These are phyloP conservation scores for Himalopsyche tibetana DNA, from an alignment of 2,888 invertebrate genomes.

Conservation along the genomic window DNA sequence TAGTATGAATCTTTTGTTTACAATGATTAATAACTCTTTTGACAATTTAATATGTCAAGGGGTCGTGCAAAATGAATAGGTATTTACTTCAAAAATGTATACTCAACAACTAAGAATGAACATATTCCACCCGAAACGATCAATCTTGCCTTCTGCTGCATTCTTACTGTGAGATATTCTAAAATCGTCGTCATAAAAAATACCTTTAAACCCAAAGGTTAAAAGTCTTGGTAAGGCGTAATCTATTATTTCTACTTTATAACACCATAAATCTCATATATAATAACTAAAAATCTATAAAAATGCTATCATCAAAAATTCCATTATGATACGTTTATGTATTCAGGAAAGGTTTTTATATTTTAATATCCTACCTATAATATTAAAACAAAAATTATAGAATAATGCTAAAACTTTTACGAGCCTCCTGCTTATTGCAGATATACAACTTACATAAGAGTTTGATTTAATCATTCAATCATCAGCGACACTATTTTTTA, in stretches of 20 bases:
- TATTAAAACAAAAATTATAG: no score
- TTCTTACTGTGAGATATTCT: constrained; percentile 9
- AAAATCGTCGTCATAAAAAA: constrained; percentile 40
- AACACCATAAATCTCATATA: neutral
- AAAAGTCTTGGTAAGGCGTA: neutral
- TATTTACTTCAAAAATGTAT: neutral
- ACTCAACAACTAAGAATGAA: neutral
- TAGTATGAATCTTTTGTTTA: neutral
- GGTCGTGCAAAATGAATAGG: neutral
- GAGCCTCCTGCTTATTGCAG: no score
- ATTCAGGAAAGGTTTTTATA: no score
- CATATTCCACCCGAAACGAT: constrained; percentile 7
- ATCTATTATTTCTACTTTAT: constrained; percentile 8
- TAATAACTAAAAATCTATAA: constrained; percentile 1
- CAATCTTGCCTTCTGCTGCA: constrained; percentile 35
- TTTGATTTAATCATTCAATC: no score
- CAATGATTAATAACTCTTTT: neutral
- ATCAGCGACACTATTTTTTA: no score
- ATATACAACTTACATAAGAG: no score
- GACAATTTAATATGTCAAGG: constrained; percentile 4
- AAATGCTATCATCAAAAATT: neutral
- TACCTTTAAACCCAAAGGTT: constrained; percentile 12
- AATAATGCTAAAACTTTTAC: no score
- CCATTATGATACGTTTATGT: no score
- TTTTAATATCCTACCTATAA: no score